Evolutionary conservation across 1,140 invertebrate genomes (phyloP).

Genomic region (Drosophila tropicalis): DNA sequence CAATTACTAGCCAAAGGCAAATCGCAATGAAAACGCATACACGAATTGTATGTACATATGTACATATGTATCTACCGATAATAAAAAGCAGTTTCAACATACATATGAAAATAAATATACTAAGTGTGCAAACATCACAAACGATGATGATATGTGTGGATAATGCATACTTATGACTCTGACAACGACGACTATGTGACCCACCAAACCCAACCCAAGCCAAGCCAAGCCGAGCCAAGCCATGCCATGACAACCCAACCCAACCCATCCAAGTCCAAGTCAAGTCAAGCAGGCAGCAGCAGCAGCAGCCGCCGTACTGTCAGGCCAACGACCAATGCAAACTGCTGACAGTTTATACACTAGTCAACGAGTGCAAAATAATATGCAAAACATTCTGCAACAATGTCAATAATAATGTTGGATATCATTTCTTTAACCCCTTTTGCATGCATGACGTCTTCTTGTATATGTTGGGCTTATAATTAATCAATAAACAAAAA

Average conservation of each 20-base stretch:
- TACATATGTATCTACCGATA: constrained; percentile 19
- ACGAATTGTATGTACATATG: constrained; percentile 1
- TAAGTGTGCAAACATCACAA: constrained; percentile 13
- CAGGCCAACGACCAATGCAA: constrained; percentile 11
- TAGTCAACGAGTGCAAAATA: neutral
- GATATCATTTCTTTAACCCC: no score
- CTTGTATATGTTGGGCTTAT: no score
- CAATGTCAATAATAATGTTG: neutral
- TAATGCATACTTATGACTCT: constrained; percentile 8
- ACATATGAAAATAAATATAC: constrained; percentile 39
- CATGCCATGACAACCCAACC: neutral
- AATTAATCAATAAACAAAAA: no score
- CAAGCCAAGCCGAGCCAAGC: neutral
- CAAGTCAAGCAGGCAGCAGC: constrained; percentile 1
- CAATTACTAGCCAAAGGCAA: constrained; percentile 10
- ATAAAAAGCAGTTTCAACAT: constrained; percentile 44
- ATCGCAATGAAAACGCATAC: constrained; percentile 7
- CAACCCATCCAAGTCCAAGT: constrained; percentile 7
- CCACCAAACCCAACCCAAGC: constrained; percentile 5
- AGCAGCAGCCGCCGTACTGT: neutral
- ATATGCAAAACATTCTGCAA: neutral
- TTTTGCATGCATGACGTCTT: no score
- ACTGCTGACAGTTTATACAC: neutral
- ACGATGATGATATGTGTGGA: constrained; percentile 9
- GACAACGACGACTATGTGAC: constrained; percentile 7